Evolutionary conservation across 2,113 vertebrate genomes (phyloP).

Genomic region (Chascanopsetta lugubris): DNA sequence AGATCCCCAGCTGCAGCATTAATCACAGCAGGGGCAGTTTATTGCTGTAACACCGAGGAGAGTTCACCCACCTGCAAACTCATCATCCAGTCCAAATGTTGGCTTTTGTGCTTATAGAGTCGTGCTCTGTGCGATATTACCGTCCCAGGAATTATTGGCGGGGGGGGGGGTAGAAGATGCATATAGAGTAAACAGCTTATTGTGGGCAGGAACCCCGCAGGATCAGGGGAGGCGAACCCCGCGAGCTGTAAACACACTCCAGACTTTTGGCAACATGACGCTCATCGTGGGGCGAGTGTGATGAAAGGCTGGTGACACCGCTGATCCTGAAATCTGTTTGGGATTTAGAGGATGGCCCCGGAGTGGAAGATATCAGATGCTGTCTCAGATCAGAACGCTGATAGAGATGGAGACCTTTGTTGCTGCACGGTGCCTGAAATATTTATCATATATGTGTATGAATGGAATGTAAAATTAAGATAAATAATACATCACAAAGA

Average conservation of each 20-base stretch:
- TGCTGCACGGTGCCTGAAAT: not conserved
- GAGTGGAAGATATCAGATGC: constrained; percentile 16
- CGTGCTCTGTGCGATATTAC: constrained; percentile 8
- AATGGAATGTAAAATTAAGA: not conserved
- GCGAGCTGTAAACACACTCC: constrained; percentile 48
- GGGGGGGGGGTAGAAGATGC: constrained; percentile 27
- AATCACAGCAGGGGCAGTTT: constrained; percentile 20
- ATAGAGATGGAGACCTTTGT: not conserved
- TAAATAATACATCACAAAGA: constrained; percentile 14
- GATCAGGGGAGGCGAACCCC: constrained; percentile 19
- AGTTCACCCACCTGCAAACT: constrained; percentile 10
- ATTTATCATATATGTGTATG: not conserved
- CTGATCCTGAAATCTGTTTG: constrained; percentile 40
- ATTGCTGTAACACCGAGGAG: not conserved
- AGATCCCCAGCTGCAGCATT: not conserved
- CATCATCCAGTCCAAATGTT: constrained; percentile 29
- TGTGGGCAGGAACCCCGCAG: constrained; percentile 30
- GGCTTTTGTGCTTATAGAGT: constrained; percentile 21
- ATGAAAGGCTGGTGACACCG: constrained; percentile 48
- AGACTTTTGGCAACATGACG: constrained; percentile 44
- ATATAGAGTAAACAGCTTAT: constrained; percentile 38
- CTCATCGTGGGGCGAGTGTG: constrained; percentile 26
- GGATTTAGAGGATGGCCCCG: constrained; percentile 11
- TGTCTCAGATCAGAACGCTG: constrained; percentile 7
- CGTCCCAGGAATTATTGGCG: constrained; percentile 17